phyloP scores from a whole-genome alignment of 2,113 vertebrate genomes.

The Hydropotes inermis region DNA sequence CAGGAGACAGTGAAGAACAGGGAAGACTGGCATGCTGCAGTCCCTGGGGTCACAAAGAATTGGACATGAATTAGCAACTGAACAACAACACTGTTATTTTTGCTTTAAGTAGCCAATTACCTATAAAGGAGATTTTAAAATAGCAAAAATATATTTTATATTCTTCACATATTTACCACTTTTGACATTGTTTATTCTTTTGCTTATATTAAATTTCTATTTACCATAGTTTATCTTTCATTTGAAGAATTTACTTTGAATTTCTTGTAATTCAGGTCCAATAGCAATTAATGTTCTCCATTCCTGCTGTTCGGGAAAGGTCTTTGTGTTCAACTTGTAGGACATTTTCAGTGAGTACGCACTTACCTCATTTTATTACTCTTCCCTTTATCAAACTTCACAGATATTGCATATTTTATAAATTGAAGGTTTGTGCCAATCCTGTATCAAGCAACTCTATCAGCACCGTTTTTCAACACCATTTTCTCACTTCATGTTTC shows the following conservation, averaged over 20 bases:
- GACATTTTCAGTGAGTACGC: not conserved
- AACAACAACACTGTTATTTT: not conserved
- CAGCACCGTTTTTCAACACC: not conserved
- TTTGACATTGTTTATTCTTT: not conserved
- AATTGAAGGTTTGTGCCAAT: not conserved
- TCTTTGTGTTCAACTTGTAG: not conserved
- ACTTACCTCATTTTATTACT: not conserved
- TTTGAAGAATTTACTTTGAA: not conserved
- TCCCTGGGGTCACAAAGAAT: no score
- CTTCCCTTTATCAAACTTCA: not conserved
- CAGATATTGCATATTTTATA: not conserved
- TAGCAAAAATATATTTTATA: not conserved
- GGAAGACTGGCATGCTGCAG: no score
- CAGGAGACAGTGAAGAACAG: no score
- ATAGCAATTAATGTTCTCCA: not conserved
- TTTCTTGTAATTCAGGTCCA: not conserved
- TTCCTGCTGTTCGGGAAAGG: not conserved
- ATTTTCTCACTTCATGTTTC: not conserved
- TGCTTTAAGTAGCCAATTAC: not conserved
- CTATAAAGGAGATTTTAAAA: not conserved
- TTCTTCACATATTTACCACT: not conserved
- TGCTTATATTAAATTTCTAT: not conserved
- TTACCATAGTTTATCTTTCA: not conserved
- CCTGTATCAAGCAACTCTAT: not conserved
- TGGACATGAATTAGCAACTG: no score